phyloP scores from a whole-genome alignment of 1,140 invertebrate genomes.

The Dufourea novaeangliae region DNA sequence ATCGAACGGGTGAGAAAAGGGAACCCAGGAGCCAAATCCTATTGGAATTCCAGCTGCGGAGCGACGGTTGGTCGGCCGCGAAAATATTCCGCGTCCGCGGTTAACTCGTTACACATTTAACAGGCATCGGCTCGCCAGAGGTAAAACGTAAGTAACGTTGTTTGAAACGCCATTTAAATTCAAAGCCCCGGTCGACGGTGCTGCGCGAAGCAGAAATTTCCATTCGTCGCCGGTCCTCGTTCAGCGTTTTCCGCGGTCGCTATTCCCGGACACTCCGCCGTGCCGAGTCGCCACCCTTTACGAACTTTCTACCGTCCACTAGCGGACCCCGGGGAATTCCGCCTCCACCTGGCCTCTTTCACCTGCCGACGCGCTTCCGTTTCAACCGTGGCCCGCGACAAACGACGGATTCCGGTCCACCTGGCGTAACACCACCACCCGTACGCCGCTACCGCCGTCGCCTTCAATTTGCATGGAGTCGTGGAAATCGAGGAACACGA shows the following conservation, averaged over 20 bases:
- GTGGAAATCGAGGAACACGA: not conserved
- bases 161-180: constrained; percentile 30
- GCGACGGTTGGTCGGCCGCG: not conserved
- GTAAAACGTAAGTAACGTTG: constrained; percentile 30
- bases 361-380: no score
- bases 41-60: not conserved
- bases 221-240: constrained; percentile 4
- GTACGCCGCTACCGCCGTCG: not conserved
- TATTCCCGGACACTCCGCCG: not conserved
- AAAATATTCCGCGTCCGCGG: constrained; percentile 27
- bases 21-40: not conserved
- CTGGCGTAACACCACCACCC: no score
- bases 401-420: not conserved
- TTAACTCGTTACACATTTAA: constrained; percentile 29
- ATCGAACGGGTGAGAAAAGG: not conserved
- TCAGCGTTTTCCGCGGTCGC: constrained; percentile 1
- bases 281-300: not conserved
- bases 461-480: not conserved
- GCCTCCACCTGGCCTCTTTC: no score
- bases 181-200: not conserved
- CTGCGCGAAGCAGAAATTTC: constrained; percentile 36
- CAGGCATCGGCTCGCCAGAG: constrained; percentile 5
- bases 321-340: not conserved
- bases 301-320: not conserved
- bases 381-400: not conserved